A percentile compares a stretch with the other conserved stretches of the same genome.
Evolutionary conservation across 2,888 invertebrate species (phyloP).

Genomic region (Gastrophysa polygoni): DNA sequence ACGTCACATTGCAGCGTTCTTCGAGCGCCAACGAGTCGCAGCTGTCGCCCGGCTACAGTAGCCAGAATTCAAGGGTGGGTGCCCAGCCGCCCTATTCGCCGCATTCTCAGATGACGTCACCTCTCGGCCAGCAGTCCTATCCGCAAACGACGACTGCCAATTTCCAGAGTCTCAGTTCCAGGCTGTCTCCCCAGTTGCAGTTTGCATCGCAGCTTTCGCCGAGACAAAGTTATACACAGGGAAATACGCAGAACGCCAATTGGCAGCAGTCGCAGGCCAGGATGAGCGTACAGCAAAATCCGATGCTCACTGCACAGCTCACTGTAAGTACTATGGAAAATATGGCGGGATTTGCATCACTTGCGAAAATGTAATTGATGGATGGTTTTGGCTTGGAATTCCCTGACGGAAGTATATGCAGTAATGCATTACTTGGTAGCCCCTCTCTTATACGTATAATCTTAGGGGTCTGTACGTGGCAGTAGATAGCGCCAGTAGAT

Average conservation of each 20-base stretch:
- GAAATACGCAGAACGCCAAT: slow-evolving; percentile 39
- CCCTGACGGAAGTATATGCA: no score
- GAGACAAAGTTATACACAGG: slow-evolving; percentile 55
- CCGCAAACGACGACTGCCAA: slow-evolving; percentile 51
- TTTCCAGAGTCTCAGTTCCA: slow-evolving; percentile 57
- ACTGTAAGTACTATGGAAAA: slow-evolving; percentile 64
- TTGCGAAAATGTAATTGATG: background rate
- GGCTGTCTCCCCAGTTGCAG: slow-evolving; percentile 64
- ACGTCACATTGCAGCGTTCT: slow-evolving; percentile 82
- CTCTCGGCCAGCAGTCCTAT: slow-evolving; percentile 53
- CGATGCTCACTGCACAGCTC: slow-evolving; percentile 86
- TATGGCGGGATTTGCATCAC: background rate
- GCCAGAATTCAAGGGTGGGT: slow-evolving; percentile 41
- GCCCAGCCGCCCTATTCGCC: slow-evolving; percentile 58
- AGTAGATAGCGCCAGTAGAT: no score
- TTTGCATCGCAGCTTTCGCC: slow-evolving; percentile 65
- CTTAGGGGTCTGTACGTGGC: no score
- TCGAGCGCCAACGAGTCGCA: slow-evolving; percentile 63
- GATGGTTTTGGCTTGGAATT: no score
- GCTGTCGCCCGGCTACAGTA: slow-evolving; percentile 64
- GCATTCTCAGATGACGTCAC: slow-evolving; percentile 59
- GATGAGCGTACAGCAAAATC: slow-evolving; percentile 79
- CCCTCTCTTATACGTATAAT: no score
- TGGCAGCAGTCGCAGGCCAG: slow-evolving; percentile 61
- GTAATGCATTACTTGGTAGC: no score